A percentile compares a stretch with the other conserved stretches of the same genome.
These are phyloP conservation scores for Tachyglossus aculeatus DNA, from an alignment of 2,797 vertebrate species.

Conservation along the genomic window DNA sequence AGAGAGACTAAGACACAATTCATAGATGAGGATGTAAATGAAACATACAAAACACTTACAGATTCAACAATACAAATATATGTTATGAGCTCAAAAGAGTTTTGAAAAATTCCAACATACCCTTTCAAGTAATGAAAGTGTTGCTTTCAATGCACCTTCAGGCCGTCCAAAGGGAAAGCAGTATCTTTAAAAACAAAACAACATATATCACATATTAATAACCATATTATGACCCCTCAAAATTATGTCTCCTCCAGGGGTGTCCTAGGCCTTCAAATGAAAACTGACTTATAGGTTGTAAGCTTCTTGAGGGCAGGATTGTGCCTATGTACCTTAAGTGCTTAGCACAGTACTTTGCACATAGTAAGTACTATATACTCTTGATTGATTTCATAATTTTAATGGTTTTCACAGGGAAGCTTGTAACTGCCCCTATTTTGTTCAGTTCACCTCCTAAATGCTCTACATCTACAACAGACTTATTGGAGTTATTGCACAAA, in stretches of 20 bases:
- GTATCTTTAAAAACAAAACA: conserved; percentile 79
- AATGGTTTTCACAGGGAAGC: neutral
- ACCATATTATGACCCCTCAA: neutral
- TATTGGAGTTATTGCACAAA: conserved; percentile 2
- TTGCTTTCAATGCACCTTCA: conserved; percentile 97
- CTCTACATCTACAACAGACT: neutral
- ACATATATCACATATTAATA: neutral
- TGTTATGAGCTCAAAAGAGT: neutral
- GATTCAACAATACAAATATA: neutral
- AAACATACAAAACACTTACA: neutral
- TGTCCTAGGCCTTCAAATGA: too few relatives aligned
- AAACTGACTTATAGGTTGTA: too few relatives aligned
- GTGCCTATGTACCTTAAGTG: too few relatives aligned
- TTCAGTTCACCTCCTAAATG: neutral
- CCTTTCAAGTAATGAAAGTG: conserved; percentile 93
- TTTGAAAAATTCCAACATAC: conserved; percentile 72
- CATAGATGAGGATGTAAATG: too few relatives aligned
- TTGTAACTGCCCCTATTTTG: neutral
- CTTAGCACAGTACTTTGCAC: too few relatives aligned
- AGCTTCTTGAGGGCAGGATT: too few relatives aligned
- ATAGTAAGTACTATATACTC: too few relatives aligned
- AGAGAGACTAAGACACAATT: too few relatives aligned
- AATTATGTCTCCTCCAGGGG: too few relatives aligned
- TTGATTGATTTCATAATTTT: neutral
- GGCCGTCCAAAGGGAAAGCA: conserved; percentile 97